phyloP scores from a whole-genome alignment of 2,888 invertebrate genomes.

The Tromatobia lineatoria region DNA sequence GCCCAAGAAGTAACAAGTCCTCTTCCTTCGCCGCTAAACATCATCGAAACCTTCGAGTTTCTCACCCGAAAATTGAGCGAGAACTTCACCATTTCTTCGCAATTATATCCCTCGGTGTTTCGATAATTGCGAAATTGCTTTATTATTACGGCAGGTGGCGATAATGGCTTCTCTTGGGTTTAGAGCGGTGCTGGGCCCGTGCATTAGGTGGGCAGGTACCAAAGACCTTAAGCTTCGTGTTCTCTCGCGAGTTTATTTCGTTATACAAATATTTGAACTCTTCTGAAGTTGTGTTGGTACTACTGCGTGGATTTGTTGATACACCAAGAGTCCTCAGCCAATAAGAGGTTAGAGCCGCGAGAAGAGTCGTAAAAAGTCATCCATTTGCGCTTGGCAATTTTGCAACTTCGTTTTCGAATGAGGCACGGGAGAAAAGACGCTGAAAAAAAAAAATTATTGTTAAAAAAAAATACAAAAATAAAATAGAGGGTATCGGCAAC shows the following conservation, averaged over 20 bases:
- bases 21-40: constrained; percentile 19
- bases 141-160: constrained; percentile 80
- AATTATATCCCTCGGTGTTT: constrained; percentile 73
- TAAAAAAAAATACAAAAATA: constrained; percentile 7
- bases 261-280: constrained; percentile 78
- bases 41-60: constrained; percentile 35
- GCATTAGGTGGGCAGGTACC: constrained; percentile 61
- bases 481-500: constrained; percentile 44
- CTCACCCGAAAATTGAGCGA: constrained; percentile 51
- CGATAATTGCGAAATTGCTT: constrained; percentile 81
- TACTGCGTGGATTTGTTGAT: constrained; percentile 33
- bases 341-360: constrained; percentile 41
- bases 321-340: constrained; percentile 26
- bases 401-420: constrained; percentile 50
- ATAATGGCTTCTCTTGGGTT: constrained; percentile 70
- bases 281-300: constrained; percentile 17
- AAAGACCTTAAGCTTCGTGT: constrained; percentile 44
- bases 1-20: constrained; percentile 25
- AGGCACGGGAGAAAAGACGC: constrained; percentile 70
- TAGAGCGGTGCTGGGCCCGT: constrained; percentile 43
- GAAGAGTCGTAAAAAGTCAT: constrained; percentile 70
- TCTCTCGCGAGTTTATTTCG: constrained; percentile 67
- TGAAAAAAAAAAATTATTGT: constrained; percentile 9
- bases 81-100: constrained; percentile 45
- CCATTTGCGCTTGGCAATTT: constrained; percentile 72